A percentile compares a stretch with the other conserved stretches of the same genome.
These are phyloP conservation scores for Melinaea menophilus DNA, from an alignment of 2,888 invertebrate genomes.

Conservation along the genomic window DNA sequence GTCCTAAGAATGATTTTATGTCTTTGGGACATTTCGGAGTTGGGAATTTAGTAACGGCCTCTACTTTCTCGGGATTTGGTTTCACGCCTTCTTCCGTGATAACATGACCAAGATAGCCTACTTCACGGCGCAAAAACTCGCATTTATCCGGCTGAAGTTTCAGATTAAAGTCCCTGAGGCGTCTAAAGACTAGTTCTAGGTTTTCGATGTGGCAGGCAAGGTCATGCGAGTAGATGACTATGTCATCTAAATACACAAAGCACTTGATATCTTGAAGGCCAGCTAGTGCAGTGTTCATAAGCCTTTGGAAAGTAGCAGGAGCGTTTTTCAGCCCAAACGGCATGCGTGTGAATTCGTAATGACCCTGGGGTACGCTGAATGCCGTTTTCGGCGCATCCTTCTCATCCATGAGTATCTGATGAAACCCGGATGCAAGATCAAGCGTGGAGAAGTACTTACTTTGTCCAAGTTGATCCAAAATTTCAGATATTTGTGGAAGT, in stretches of 20 bases:
- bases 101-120: conserved; percentile 32
- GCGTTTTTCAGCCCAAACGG: too few species aligned
- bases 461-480: conserved; percentile 17
- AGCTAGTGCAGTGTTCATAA: too few species aligned
- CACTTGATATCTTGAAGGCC: too few species aligned
- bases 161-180: conserved; percentile 33
- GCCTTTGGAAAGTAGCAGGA: too few species aligned
- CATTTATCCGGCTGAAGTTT: conserved; percentile 39
- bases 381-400: conserved; percentile 28
- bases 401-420: conserved; percentile 30
- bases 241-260: conserved; percentile 33
- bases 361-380: conserved; percentile 31
- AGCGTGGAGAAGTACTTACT: conserved; percentile 31
- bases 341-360: conserved; percentile 32
- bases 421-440: conserved; percentile 30
- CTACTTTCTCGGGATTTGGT: conserved; percentile 37
- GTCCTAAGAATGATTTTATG: conserved; percentile 37
- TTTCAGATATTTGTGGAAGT: conserved; percentile 13
- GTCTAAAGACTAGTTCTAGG: conserved; percentile 33
- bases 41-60: conserved; percentile 34
- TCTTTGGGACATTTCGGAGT: conserved; percentile 35
- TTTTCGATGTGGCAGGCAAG: conserved; percentile 36
- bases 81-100: conserved; percentile 36
- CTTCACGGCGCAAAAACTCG: conserved; percentile 30
- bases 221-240: conserved; percentile 37